These are phyloP conservation scores for Procapra przewalskii DNA, from an alignment of 2,113 vertebrate genomes.

Conservation along the genomic window DNA sequence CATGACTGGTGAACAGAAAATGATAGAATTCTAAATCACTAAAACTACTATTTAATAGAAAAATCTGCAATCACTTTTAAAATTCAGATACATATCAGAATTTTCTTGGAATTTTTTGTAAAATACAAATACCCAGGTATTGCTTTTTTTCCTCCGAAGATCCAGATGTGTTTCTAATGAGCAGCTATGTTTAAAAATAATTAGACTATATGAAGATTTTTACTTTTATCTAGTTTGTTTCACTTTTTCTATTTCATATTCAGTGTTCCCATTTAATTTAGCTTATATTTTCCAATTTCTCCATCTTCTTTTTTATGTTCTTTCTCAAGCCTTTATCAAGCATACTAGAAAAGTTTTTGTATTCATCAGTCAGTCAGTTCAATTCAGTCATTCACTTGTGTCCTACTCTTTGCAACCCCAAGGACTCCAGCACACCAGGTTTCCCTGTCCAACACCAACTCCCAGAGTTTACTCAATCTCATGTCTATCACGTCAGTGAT, in stretches of 20 bases:
- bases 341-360: neutral
- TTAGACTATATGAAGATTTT: neutral
- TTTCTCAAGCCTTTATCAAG: neutral
- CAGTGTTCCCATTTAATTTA: neutral
- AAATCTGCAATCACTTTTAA: neutral
- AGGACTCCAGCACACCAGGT: neutral
- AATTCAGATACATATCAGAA: neutral
- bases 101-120: neutral
- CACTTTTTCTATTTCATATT: neutral
- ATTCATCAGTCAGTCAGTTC: neutral
- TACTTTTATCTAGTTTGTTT: neutral
- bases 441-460: neutral
- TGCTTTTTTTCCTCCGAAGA: neutral
- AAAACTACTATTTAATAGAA: neutral
- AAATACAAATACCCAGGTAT: neutral
- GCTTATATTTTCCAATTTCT: neutral
- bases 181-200: neutral
- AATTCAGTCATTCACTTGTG: neutral
- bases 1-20: neutral
- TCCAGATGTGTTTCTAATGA: neutral
- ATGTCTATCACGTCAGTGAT: neutral
- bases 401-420: neutral
- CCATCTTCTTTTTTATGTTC: neutral
- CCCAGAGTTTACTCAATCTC: neutral
- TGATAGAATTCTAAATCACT: neutral